phyloP scores from a whole-genome alignment of 2,797 vertebrate genomes.

The Macropus fuliginosus region DNA sequence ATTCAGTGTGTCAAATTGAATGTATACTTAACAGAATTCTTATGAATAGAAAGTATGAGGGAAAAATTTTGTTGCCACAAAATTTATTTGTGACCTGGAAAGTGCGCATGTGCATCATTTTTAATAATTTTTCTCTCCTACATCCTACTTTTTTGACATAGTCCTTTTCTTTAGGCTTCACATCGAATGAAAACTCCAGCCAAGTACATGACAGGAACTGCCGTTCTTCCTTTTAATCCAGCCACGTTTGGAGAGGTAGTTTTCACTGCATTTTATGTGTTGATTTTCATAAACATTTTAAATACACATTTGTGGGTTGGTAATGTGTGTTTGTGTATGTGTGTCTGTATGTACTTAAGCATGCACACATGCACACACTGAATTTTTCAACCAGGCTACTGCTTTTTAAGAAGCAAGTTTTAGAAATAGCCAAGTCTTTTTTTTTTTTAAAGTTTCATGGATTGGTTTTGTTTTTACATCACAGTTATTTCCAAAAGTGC shows the following conservation, averaged over 20 bases:
- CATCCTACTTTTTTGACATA: constrained; percentile 12
- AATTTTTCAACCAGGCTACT: neutral
- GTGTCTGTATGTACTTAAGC: neutral
- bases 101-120: neutral
- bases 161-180: constrained; percentile 89
- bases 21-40: neutral
- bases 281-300: constrained; percentile 14
- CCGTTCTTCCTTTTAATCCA: constrained; percentile 96
- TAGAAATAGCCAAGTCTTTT: neutral
- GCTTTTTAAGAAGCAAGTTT: neutral
- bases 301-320: neutral
- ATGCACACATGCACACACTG: neutral
- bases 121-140: constrained; percentile 56
- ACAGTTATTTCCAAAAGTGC: neutral
- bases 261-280: neutral
- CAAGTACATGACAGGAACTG: constrained; percentile 94
- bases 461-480: neutral
- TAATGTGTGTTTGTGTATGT: constrained; percentile 18
- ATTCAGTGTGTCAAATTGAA: neutral
- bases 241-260: constrained; percentile 96
- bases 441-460: neutral
- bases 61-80: constrained; percentile 10
- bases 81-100: constrained; percentile 53
- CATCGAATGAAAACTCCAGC: constrained; percentile 96
- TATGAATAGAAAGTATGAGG: neutral